Evolutionary conservation across 2,113 vertebrate species (phyloP).

Genomic region (Stegastes partitus): DNA sequence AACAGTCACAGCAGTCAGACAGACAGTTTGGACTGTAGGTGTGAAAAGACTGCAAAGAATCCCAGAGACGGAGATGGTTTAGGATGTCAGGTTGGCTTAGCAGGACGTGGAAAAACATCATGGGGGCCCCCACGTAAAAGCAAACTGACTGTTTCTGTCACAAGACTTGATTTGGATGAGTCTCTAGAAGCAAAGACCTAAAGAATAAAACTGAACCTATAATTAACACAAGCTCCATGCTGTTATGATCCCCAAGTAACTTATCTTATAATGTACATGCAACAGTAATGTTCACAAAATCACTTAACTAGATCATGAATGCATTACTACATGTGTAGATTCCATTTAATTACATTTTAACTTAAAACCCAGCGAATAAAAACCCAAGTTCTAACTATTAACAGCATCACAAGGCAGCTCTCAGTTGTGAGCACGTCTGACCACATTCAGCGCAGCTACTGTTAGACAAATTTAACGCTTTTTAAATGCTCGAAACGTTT

Average conservation of each 20-base stretch:
- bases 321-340: no score
- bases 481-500: neutral
- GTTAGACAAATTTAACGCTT: slow-evolving; percentile 4
- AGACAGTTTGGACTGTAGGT: slow-evolving; percentile 33
- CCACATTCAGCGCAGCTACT: neutral
- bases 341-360: no score
- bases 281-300: no score
- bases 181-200: neutral
- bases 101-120: slow-evolving; percentile 16
- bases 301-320: no score
- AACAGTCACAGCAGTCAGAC: slow-evolving; percentile 16
- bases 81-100: slow-evolving; percentile 30
- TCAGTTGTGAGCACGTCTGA: slow-evolving; percentile 14
- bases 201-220: neutral
- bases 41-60: slow-evolving; percentile 49
- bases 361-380: neutral
- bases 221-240: neutral
- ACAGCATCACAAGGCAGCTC: slow-evolving; percentile 33
- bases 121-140: neutral
- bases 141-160: neutral
- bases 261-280: no score
- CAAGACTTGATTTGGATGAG: neutral
- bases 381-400: neutral
- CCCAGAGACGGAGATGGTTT: slow-evolving; percentile 44
- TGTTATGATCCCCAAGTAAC: neutral